A percentile compares a stretch with the other conserved stretches of the same genome.
phyloP scores from a whole-genome alignment of 1,140 invertebrate species.

The Heliconius congener region DNA sequence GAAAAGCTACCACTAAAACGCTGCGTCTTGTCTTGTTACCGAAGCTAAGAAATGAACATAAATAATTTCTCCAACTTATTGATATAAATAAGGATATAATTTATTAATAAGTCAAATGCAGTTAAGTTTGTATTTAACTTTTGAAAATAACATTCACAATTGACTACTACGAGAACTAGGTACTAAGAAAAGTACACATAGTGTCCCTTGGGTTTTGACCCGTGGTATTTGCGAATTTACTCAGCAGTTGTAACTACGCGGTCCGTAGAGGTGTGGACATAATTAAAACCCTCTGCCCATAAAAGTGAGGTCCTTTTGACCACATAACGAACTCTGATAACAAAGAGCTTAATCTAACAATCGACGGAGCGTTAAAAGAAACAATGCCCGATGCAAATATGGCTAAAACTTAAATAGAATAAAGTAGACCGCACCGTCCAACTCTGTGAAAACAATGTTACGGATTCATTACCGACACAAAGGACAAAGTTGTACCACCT shows the following conservation, averaged over 20 bases:
- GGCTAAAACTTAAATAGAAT: conserved; percentile 43
- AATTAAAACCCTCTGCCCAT: conserved; percentile 32
- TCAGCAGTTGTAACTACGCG: conserved; percentile 17
- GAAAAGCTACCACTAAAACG: neutral
- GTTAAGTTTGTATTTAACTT: too few relatives aligned
- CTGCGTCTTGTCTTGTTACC: neutral
- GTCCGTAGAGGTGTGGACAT: conserved; percentile 13
- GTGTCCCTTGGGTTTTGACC: neutral
- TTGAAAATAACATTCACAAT: too few relatives aligned
- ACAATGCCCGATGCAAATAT: conserved; percentile 37
- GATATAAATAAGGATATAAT: too few relatives aligned
- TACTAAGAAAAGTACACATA: neutral
- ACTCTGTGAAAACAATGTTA: conserved; percentile 48
- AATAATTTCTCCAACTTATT: neutral
- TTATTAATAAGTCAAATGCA: too few relatives aligned
- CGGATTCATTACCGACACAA: conserved; percentile 55
- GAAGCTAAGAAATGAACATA: neutral
- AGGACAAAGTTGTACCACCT: conserved; percentile 48
- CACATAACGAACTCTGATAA: conserved; percentile 20
- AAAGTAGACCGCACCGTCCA: conserved; percentile 39
- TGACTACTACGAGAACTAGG: neutral
- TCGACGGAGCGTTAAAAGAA: conserved; percentile 29
- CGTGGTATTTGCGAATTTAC: conserved; percentile 13
- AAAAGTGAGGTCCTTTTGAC: conserved; percentile 24
- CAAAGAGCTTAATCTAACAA: conserved; percentile 38